These are phyloP conservation scores for Actinostola sp. DNA, from an alignment of 92 coral and sea anemone species.

Conservation along the genomic window DNA sequence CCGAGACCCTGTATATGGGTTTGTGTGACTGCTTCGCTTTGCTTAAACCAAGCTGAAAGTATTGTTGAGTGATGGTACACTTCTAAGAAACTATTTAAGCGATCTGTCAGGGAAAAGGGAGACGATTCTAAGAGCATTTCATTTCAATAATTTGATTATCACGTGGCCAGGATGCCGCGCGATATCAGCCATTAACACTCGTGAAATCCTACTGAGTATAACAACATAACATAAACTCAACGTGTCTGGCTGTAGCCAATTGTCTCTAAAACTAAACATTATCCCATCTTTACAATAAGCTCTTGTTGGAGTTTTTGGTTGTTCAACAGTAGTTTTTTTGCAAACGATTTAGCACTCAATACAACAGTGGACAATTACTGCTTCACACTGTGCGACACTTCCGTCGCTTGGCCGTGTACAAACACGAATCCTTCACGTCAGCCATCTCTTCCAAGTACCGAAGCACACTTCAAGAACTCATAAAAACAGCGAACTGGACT, in stretches of 20 bases:
- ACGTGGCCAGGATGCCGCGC: neutral
- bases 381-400: neutral
- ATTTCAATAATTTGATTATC: constrained; percentile 12
- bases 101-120: too few relatives aligned
- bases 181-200: constrained; percentile 2
- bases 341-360: neutral
- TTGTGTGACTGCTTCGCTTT: constrained; percentile 13
- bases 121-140: neutral
- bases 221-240: neutral
- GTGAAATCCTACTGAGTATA: neutral
- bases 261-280: too few relatives aligned
- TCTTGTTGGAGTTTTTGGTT: neutral
- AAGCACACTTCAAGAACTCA: neutral
- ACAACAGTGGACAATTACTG: constrained; percentile 10
- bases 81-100: too few relatives aligned
- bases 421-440: constrained; percentile 1
- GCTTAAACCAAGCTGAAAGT: constrained; percentile 11
- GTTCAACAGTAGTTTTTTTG: neutral
- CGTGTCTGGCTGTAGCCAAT: neutral
- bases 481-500: neutral
- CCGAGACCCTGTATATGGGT: neutral
- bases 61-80: neutral
- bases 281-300: too few relatives aligned
- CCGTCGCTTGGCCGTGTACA: constrained; percentile 21
- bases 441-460: neutral